Conservation (phyloP, 2,113 vertebrate genomes). For the Rhinopomastus cyanomelas region DNA sequence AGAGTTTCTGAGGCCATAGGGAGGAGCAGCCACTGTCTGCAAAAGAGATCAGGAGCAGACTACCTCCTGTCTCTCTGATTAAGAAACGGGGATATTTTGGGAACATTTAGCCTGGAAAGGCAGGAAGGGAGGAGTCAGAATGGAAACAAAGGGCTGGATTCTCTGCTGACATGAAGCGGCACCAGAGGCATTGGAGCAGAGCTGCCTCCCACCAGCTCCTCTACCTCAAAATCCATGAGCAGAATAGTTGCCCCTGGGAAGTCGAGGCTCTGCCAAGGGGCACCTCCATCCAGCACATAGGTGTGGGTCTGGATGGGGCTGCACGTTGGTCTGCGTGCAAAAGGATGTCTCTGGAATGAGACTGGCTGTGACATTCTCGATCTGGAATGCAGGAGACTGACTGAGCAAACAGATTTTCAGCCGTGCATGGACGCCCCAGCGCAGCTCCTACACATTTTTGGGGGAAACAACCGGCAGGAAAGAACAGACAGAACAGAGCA, state of each 20-base stretch:
- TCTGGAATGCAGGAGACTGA: background rate
- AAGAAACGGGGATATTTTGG: background rate
- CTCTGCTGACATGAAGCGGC: background rate
- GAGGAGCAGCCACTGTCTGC: conserved; percentile 1
- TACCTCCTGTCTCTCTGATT: background rate
- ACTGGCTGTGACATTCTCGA: background rate
- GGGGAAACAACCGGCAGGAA: background rate
- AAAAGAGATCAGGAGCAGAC: conserved; percentile 12
- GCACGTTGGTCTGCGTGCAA: fast-evolving
- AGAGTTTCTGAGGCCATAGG: background rate
- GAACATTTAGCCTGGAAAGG: background rate
- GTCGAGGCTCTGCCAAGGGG: background rate
- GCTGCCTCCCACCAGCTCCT: background rate
- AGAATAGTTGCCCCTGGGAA: background rate
- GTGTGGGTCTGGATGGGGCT: background rate
- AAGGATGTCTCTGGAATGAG: background rate
- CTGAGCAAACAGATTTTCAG: background rate
- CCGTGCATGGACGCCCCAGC: background rate
- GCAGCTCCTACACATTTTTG: background rate
- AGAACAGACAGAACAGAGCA: background rate
- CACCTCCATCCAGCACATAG: fast-evolving
- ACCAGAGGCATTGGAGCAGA: fast-evolving
- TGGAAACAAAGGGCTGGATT: background rate
- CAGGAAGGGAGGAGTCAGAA: conserved; percentile 16
- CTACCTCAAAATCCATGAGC: background rate